Conservation (phyloP, 2,113 vertebrate species). For the Balaenoptera acutorostrata region DNA sequence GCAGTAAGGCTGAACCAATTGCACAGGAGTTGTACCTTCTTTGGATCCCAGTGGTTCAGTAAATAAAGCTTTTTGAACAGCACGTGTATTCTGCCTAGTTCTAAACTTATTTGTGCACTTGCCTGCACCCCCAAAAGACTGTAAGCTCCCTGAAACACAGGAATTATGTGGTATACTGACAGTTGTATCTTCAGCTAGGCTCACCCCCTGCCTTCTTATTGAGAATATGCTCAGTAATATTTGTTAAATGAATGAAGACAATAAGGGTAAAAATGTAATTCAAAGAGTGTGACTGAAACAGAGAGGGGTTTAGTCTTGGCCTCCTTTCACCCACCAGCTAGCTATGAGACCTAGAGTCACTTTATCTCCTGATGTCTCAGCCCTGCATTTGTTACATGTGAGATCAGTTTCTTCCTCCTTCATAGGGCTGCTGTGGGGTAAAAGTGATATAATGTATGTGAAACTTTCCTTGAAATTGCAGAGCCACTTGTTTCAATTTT, state of each 20-base stretch:
- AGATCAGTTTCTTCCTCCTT: not conserved
- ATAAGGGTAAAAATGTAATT: not conserved
- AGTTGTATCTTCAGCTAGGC: not conserved
- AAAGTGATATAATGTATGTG: not conserved
- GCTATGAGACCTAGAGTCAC: not conserved
- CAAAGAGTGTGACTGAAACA: not conserved
- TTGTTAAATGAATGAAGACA: not conserved
- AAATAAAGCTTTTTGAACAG: not conserved
- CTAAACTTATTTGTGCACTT: not conserved
- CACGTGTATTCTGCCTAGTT: not conserved
- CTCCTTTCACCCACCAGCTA: not conserved
- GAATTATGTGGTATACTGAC: not conserved
- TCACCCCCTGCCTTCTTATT: not conserved
- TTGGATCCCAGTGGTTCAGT: not conserved
- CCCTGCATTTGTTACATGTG: not conserved
- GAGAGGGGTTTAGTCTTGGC: not conserved
- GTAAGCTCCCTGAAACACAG: not conserved
- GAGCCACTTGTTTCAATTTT: not conserved
- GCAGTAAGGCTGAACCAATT: not conserved
- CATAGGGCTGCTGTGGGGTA: not conserved
- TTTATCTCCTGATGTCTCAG: not conserved
- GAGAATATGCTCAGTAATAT: not conserved
- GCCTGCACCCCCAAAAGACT: not conserved
- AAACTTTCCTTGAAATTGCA: not conserved
- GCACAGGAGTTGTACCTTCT: not conserved